Percentiles rank a stretch among this genome's conserved stretches.
Evolutionary conservation across 2,888 invertebrate genomes (phyloP).

Genomic region (Ornithoptera alexandrae): DNA sequence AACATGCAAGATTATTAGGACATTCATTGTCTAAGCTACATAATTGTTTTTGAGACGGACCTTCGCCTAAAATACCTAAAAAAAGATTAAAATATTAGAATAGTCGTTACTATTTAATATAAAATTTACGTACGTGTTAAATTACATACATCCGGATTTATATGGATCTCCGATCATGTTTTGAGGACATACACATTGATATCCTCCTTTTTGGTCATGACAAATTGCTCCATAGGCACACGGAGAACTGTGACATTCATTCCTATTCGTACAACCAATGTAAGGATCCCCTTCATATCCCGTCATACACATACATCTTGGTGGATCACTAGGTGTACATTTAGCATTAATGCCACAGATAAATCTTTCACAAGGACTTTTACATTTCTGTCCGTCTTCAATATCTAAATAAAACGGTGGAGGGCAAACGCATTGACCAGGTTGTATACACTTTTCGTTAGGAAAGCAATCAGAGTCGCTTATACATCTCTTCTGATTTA

Average conservation of each 20-base stretch:
- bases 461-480: slow-evolving; percentile 90
- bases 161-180: slow-evolving; percentile 93
- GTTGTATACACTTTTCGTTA: slow-evolving; percentile 95
- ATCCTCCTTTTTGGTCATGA: slow-evolving; percentile 91
- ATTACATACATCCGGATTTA: slow-evolving; percentile 86
- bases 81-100: slow-evolving; percentile 23
- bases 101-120: neutral
- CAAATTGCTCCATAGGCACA: slow-evolving; percentile 94
- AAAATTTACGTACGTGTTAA: neutral
- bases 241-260: slow-evolving; percentile 91
- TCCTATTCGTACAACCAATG: slow-evolving; percentile 90
- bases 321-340: slow-evolving; percentile 93
- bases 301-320: slow-evolving; percentile 91
- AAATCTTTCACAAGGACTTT: slow-evolving; percentile 94
- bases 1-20: slow-evolving; percentile 88
- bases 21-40: slow-evolving; percentile 88
- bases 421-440: slow-evolving; percentile 94
- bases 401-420: slow-evolving; percentile 94
- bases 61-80: slow-evolving; percentile 60
- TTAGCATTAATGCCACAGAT: slow-evolving; percentile 94
- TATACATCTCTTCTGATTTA: slow-evolving; percentile 90
- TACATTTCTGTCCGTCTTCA: slow-evolving; percentile 90
- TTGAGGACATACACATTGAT: slow-evolving; percentile 90
- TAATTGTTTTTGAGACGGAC: slow-evolving; percentile 81
- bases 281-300: slow-evolving; percentile 93